A percentile compares a stretch with the other conserved stretches of the same genome.
Conservation (phyloP, 2,113 vertebrate genomes). For the Sardina pilchardus region DNA sequence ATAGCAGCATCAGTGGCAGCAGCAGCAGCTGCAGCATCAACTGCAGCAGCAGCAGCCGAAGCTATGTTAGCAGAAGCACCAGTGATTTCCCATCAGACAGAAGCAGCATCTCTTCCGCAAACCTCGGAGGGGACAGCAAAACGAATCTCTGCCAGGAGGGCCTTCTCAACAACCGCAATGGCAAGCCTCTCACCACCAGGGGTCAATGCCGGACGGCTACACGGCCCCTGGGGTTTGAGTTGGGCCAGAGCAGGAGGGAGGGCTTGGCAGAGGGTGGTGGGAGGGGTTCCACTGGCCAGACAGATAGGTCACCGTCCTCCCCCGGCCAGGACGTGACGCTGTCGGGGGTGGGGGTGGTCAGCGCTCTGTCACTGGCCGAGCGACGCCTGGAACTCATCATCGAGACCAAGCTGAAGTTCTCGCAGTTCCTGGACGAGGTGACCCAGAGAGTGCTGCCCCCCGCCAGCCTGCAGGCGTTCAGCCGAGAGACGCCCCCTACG, state of each 20-base stretch:
- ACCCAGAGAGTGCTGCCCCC: constrained; percentile 77
- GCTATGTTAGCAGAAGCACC: constrained; percentile 35
- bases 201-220: not conserved
- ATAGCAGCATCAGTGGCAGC: not conserved
- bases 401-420: constrained; percentile 80
- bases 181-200: not conserved
- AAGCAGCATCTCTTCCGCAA: not conserved
- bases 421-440: constrained; percentile 85
- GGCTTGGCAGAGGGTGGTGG: not conserved
- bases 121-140: constrained; percentile 18
- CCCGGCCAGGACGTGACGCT: constrained; percentile 46
- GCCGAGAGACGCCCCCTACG: constrained; percentile 32
- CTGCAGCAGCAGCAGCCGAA: not conserved
- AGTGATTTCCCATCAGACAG: not conserved
- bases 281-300: constrained; percentile 54
- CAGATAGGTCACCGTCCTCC: constrained; percentile 3
- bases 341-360: not conserved
- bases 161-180: not conserved
- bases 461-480: constrained; percentile 69
- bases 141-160: not conserved
- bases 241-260: not conserved
- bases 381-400: constrained; percentile 65
- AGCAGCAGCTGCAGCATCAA: not conserved
- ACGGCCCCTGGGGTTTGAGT: not conserved
- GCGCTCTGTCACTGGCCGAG: constrained; percentile 52